Conservation (phyloP, 2,888 invertebrate genomes). For the Trichopoda pennipes region DNA sequence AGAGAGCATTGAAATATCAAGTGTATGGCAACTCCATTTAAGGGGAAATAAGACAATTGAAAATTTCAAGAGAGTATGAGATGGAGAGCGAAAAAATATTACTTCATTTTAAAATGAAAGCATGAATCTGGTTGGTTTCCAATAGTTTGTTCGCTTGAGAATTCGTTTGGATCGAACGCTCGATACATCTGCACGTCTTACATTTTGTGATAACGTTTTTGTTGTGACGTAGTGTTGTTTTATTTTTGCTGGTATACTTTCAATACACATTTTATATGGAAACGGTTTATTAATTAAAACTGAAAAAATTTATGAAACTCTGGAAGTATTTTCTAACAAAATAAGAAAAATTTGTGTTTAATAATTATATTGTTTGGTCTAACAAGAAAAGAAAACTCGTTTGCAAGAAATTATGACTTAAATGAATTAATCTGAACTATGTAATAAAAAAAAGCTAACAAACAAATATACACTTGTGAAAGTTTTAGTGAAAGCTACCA, state of each 20-base stretch:
- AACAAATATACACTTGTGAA: slow-evolving; percentile 35
- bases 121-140: slow-evolving; percentile 48
- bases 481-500: slow-evolving; percentile 47
- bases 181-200: slow-evolving; percentile 66
- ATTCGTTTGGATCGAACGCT: slow-evolving; percentile 70
- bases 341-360: background rate
- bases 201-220: slow-evolving; percentile 56
- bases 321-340: background rate
- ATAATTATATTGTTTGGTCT: background rate
- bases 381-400: background rate
- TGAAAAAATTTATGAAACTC: slow-evolving; percentile 27
- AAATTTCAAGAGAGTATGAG: background rate
- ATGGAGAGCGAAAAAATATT: slow-evolving; percentile 15
- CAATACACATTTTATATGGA: slow-evolving; percentile 44
- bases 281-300: slow-evolving; percentile 30
- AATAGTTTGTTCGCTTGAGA: slow-evolving; percentile 55
- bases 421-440: background rate
- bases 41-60: slow-evolving; percentile 39
- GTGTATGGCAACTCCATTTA: slow-evolving; percentile 55
- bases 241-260: slow-evolving; percentile 23
- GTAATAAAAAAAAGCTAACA: background rate
- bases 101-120: slow-evolving; percentile 48
- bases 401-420: background rate
- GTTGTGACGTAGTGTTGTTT: slow-evolving; percentile 55
- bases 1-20: background rate